Percentiles rank a stretch among this genome's conserved stretches.
These are phyloP conservation scores for Carassius carassius DNA, from an alignment of 2,113 vertebrate genomes.

Conservation along the genomic window DNA sequence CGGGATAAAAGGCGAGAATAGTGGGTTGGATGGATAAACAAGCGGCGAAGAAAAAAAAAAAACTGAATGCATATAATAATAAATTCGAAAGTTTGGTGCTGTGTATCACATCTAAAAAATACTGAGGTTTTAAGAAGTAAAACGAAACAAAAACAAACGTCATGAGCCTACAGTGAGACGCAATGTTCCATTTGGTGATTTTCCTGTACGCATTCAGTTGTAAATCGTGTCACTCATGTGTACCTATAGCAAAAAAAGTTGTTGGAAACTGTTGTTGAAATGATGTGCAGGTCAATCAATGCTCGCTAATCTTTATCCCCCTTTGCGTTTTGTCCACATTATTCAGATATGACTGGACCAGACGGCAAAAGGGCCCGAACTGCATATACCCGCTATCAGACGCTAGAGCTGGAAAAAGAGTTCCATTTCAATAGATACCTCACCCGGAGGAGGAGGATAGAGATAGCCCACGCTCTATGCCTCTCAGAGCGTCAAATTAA, in stretches of 20 bases:
- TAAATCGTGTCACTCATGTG: conserved; percentile 37
- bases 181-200: conserved; percentile 51
- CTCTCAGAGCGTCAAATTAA: conserved; percentile 97
- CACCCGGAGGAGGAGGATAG: conserved; percentile 92
- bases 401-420: conserved; percentile 98
- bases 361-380: conserved; percentile 96
- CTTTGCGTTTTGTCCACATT: conserved; percentile 73
- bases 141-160: conserved; percentile 27
- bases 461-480: conserved; percentile 94
- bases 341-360: conserved; percentile 93
- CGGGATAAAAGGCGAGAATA: conserved; percentile 11
- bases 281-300: conserved; percentile 49
- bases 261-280: conserved; percentile 41
- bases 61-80: conserved; percentile 59
- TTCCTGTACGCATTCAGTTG: conserved; percentile 38
- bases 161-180: conserved; percentile 24
- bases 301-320: conserved; percentile 59
- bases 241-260: conserved; percentile 44
- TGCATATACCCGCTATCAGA: conserved; percentile 97
- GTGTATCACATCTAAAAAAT: background rate
- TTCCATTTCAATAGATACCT: conserved; percentile 99
- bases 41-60: background rate
- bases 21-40: background rate
- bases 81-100: conserved; percentile 37
- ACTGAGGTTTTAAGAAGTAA: background rate